These are phyloP conservation scores for Paraplagusia blochii DNA, from an alignment of 2,113 vertebrate genomes.

Conservation along the genomic window DNA sequence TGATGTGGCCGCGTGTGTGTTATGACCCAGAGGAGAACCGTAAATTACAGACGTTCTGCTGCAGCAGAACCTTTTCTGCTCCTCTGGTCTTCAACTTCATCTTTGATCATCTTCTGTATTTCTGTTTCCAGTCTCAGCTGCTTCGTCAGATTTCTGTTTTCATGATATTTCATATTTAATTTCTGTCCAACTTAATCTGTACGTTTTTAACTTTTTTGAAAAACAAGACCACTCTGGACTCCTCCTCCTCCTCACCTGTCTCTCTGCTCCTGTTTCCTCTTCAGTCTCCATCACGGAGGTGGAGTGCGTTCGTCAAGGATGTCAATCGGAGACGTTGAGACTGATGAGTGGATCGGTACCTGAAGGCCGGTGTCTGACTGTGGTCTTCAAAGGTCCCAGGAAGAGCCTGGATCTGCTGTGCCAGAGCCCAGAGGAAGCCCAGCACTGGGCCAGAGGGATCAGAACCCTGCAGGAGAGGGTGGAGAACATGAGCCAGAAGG, in stretches of 20 bases:
- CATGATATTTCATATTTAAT: too few relatives aligned
- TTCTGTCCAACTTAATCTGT: too few relatives aligned
- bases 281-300: slow-evolving; percentile 87
- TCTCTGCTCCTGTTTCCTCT: neutral
- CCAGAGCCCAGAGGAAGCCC: slow-evolving; percentile 79
- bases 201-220: too few relatives aligned
- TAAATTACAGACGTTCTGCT: too few relatives aligned
- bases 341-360: slow-evolving; percentile 69
- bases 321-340: slow-evolving; percentile 84
- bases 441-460: slow-evolving; percentile 85
- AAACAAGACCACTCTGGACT: too few relatives aligned
- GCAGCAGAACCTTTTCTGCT: too few relatives aligned
- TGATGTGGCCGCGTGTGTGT: slow-evolving; percentile 29
- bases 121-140: too few relatives aligned
- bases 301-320: slow-evolving; percentile 85
- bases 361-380: slow-evolving; percentile 81
- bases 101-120: too few relatives aligned
- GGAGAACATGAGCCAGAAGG: slow-evolving; percentile 88
- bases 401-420: slow-evolving; percentile 90
- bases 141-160: too few relatives aligned
- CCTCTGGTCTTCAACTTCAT: too few relatives aligned
- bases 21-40: neutral
- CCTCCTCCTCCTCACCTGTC: too few relatives aligned
- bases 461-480: slow-evolving; percentile 81
- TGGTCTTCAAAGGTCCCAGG: slow-evolving; percentile 82